Evolutionary conservation across 2,888 invertebrate genomes (phyloP).

Genomic region (Kryphioiulus occultus): DNA sequence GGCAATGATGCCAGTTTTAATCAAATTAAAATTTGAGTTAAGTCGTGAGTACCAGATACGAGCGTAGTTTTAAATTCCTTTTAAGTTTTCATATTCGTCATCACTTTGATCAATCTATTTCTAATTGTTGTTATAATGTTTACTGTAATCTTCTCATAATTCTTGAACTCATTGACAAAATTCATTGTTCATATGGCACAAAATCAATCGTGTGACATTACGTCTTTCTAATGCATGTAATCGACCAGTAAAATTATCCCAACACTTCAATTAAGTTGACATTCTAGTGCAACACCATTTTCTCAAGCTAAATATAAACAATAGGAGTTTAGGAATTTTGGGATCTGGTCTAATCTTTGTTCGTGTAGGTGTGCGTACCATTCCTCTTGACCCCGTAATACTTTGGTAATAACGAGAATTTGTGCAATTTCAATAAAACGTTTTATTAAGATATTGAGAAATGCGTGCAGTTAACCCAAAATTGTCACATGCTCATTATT

Average conservation of each 20-base stretch:
- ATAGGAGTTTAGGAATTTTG: background rate
- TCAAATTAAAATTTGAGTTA: background rate
- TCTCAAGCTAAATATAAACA: conserved; percentile 27
- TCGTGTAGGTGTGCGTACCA: background rate
- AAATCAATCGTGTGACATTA: background rate
- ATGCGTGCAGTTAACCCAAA: background rate
- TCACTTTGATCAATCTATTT: too few species aligned
- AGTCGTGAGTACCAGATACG: background rate
- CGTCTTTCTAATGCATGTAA: background rate
- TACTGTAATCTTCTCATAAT: background rate
- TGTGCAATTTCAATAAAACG: background rate
- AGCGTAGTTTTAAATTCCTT: too few species aligned
- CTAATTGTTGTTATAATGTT: background rate
- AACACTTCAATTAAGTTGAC: conserved; percentile 39
- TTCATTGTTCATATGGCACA: background rate
- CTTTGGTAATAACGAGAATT: background rate
- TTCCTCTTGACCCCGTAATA: conserved; percentile 35
- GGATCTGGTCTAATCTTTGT: background rate
- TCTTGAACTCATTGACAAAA: background rate
- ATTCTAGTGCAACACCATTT: conserved; percentile 8
- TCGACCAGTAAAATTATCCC: background rate
- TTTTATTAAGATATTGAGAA: background rate
- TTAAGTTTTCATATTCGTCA: background rate
- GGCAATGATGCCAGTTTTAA: background rate
- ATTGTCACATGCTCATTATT: background rate